These are phyloP conservation scores for Mythimna ferrago DNA, from an alignment of 2,888 invertebrate species.

Conservation along the genomic window DNA sequence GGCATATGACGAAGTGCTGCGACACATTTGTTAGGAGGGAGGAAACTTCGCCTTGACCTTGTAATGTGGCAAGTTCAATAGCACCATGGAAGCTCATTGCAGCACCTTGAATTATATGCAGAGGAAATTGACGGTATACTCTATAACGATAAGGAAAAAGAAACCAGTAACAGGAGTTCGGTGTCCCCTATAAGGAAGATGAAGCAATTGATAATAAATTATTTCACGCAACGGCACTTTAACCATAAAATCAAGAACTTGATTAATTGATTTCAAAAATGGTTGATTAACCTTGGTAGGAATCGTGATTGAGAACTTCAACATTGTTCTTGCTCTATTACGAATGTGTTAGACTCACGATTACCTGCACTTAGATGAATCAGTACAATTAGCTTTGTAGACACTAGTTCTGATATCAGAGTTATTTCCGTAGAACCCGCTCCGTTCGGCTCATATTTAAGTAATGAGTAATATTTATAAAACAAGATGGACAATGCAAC, in stretches of 20 bases:
- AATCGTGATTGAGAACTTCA: slow-evolving; percentile 29
- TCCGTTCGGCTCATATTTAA: slow-evolving; percentile 28
- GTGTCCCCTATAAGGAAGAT: not conserved
- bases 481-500: slow-evolving; percentile 15
- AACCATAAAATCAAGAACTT: slow-evolving; percentile 16
- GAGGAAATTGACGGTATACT: not conserved
- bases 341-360: slow-evolving; percentile 22
- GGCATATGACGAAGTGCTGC: slow-evolving; percentile 17
- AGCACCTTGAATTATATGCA: not conserved
- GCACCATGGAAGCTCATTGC: not conserved
- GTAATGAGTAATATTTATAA: slow-evolving; percentile 34
- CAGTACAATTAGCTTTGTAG: slow-evolving; percentile 36
- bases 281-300: slow-evolving; percentile 33
- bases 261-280: slow-evolving; percentile 27
- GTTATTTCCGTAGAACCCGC: slow-evolving; percentile 40
- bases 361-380: slow-evolving; percentile 43
- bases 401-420: slow-evolving; percentile 38
- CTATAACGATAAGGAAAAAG: not conserved
- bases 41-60: not conserved
- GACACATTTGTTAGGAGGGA: slow-evolving; percentile 38
- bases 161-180: not conserved
- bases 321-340: slow-evolving; percentile 9
- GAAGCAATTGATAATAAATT: slow-evolving; percentile 3
- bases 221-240: slow-evolving; percentile 21
- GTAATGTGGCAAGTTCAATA: slow-evolving; percentile 15